Base-by-base conservation (phyloP, 2,888 invertebrate species). In the Schrankia costaestrigalis region DNA sequence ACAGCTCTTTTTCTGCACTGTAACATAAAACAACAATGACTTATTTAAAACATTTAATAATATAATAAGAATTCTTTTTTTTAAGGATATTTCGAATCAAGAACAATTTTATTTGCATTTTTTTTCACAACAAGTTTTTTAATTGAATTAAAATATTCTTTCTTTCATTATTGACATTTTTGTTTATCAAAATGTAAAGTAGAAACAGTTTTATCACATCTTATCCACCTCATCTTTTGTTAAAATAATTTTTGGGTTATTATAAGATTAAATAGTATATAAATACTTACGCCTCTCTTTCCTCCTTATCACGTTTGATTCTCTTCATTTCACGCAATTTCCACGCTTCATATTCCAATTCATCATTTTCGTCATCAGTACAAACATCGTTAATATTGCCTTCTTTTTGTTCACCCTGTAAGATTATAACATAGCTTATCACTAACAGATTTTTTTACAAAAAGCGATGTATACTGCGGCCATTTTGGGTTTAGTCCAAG, bases 271-370 rank as follows among this genome's bases (percentile, higher is more conserved):
- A 17, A 7, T 5, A 17, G n/a, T 4, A 4, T 2, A 23, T 10
- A 9, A 11, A 12, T 22, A 91, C 94, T 89, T 87, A 96, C 95
- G 92, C 91, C 84, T 98, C 98, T 58, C 96, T 89, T 80, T 98
- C 97, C 58, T 99, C 99, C 46, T 98, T 92, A 74, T 99, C 98
- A 1, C 99, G 91, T 78, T 99, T 99, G 50, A 99, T 94, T 26
- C 99, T 89, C 72, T 97, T 97, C 71, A 99, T 89, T 85, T 99
- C 99, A 11, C 99, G 90, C 15, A 99, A 81, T 79, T 99, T 99
- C 99, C 99, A 99, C 0, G 95, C 92, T 77, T 99, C 99, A 63
- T 99, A 99, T 66, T 97, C 97, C 5, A 97, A 91, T 72, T 98
- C 98, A 62, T 97, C 97, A 66, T 97, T 97, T 68, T 98, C 98